These are phyloP conservation scores for Dinoponera quadriceps DNA, from an alignment of 1,140 invertebrate species.

Conservation along the genomic window DNA sequence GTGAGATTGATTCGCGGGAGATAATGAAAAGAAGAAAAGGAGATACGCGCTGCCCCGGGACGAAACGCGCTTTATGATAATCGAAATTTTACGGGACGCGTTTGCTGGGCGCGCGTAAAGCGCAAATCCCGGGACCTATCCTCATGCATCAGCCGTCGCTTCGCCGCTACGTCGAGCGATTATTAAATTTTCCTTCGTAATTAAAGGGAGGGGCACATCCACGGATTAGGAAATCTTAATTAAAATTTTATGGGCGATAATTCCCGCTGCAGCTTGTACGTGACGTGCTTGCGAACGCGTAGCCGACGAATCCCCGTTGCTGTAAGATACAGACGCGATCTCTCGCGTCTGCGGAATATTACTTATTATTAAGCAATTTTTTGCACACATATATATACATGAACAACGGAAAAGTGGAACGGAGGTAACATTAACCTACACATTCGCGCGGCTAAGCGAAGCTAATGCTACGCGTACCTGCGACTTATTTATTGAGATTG, in stretches of 20 bases:
- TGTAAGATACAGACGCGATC: neutral
- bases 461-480: neutral
- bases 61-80: conserved; percentile 75
- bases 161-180: conserved; percentile 42
- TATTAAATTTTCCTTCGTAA: conserved; percentile 75
- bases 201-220: conserved; percentile 59
- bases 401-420: neutral
- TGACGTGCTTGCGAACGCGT: conserved; percentile 40
- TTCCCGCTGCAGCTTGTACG: conserved; percentile 58
- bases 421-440: neutral
- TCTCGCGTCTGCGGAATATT: neutral
- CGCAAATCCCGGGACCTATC: conserved; percentile 65
- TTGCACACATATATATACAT: neutral
- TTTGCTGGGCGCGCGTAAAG: conserved; percentile 16
- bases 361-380: neutral
- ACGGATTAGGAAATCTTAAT: conserved; percentile 77
- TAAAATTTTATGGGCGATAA: conserved; percentile 79
- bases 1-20: conserved; percentile 28
- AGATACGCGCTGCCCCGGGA: too few relatives aligned
- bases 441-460: neutral
- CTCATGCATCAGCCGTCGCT: conserved; percentile 28
- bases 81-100: conserved; percentile 77
- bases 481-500: neutral
- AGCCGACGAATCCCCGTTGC: neutral
- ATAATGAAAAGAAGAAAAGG: conserved; percentile 54